These are phyloP conservation scores for Drosophila setosimentum DNA, from an alignment of 2,888 invertebrate genomes.

Conservation along the genomic window DNA sequence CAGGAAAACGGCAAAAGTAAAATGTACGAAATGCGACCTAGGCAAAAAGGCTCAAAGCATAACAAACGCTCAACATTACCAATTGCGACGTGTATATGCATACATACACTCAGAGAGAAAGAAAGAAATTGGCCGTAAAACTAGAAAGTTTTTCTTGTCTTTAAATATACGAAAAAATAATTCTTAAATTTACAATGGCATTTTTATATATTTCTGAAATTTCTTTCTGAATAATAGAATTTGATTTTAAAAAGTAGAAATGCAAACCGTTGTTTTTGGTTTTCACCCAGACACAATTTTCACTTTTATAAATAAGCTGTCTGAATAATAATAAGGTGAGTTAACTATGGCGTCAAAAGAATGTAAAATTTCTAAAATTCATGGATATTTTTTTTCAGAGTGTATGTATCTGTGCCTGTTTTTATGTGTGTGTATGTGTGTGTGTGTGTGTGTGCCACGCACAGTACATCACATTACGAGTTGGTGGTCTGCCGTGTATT, in stretches of 20 bases:
- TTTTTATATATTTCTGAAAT: background rate
- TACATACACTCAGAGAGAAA: background rate
- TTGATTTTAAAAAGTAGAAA: background rate
- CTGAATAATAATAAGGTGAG: background rate
- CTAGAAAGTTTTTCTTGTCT: background rate
- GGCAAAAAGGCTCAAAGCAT: conserved; percentile 44
- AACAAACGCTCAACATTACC: conserved; percentile 40
- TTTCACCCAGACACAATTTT: background rate
- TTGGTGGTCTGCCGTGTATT: conserved; percentile 33
- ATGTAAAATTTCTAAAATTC: background rate
- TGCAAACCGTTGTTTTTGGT: background rate
- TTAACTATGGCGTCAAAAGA: background rate
- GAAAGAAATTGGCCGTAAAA: background rate
- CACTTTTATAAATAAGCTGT: background rate
- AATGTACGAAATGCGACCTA: conserved; percentile 67
- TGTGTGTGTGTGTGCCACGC: conserved; percentile 23
- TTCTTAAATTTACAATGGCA: background rate
- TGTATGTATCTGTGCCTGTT: background rate
- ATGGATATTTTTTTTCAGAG: background rate
- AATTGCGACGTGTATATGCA: conserved; percentile 31
- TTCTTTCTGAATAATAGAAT: background rate
- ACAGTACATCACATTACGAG: conserved; percentile 12
- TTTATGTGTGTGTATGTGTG: background rate
- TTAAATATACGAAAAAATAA: background rate
- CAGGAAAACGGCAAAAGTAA: conserved; percentile 38